Percentiles rank a stretch among this genome's conserved stretches.
Evolutionary conservation across 2,888 invertebrate species (phyloP).

Genomic region (Sesia bembeciformis): DNA sequence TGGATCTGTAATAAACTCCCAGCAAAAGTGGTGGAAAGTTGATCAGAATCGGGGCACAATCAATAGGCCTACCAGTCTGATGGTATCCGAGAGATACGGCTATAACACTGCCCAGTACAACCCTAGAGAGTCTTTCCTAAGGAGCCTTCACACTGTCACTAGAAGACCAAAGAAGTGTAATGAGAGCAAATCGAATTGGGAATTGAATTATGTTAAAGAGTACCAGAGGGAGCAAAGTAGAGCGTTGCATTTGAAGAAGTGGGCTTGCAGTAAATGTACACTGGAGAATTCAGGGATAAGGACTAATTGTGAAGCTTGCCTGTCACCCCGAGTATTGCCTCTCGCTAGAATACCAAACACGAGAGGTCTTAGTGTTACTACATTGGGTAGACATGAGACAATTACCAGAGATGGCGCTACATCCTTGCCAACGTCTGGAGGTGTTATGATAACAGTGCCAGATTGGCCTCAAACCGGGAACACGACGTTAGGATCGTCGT

Average conservation of each 20-base stretch:
- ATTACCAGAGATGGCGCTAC: constrained; percentile 50
- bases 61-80: constrained; percentile 74
- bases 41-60: constrained; percentile 59
- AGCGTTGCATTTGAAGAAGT: constrained; percentile 65
- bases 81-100: constrained; percentile 71
- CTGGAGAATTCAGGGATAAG: constrained; percentile 79
- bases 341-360: constrained; percentile 52
- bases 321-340: constrained; percentile 75
- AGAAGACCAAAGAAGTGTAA: constrained; percentile 60
- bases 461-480: constrained; percentile 71
- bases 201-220: constrained; percentile 61
- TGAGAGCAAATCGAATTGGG: constrained; percentile 66
- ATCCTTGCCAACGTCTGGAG: constrained; percentile 66
- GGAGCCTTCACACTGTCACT: constrained; percentile 61
- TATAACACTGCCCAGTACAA: constrained; percentile 33
- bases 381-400: constrained; percentile 57
- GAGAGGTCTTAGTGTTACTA: constrained; percentile 59
- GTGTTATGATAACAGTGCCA: constrained; percentile 77
- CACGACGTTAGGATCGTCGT: constrained; percentile 39
- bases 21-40: constrained; percentile 65
- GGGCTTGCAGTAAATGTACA: constrained; percentile 85
- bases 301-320: constrained; percentile 83
- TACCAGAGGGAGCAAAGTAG: constrained; percentile 61
- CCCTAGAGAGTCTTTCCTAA: constrained; percentile 56
- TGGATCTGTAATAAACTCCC: constrained; percentile 75